Base-by-base conservation (phyloP, 2,113 vertebrate species). In the Steatornis caripensis region DNA sequence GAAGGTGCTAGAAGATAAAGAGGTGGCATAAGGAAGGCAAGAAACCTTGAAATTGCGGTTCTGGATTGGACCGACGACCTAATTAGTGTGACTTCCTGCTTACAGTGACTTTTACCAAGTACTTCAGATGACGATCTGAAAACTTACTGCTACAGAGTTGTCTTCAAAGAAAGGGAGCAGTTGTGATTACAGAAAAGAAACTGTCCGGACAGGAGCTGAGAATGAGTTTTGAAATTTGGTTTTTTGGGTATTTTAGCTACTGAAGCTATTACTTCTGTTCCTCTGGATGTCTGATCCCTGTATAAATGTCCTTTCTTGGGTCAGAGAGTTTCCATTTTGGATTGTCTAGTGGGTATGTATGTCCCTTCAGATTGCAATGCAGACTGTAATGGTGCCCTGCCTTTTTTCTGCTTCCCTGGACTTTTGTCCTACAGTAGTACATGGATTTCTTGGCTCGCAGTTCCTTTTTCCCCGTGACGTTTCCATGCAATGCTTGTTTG, bases 381-480 rank as follows among this genome's bases (percentile, higher is more conserved):
- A 14, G 86, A 26, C 22, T 24, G 34, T 58, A 10, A 13, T 2
- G 27, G 6, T 86, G 77, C 45, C 77, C 48, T 76, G 58, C 69
- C 81, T 43, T 66, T 17, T 61, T 75, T 80, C 8, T 57, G 46
- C n/a, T 84, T 22, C 39, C 72, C 68, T 2, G 5, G 36, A 7
- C 46, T 65, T 87, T 19, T 39, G n/a, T 66, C 60, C 78, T 21
- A 0, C 22, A 22, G 49, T 51, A 22, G 49, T 51, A 7, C 19
- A 17, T 29, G 3, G 2, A 39, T 70, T 75, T 64, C 80, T 39
- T 5, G 14, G 21, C 48, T 87, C 43, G 0, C 7, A 9, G 23
- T 36, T 93, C 64, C 72, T 81, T 11, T 0, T 55, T 81, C 51
- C 51, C 27, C 0, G 1, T 16, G 41, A 30, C 1, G 0, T n/a